Conservation (phyloP, 2,797 vertebrate species). For the Hafferia zeledoni region DNA sequence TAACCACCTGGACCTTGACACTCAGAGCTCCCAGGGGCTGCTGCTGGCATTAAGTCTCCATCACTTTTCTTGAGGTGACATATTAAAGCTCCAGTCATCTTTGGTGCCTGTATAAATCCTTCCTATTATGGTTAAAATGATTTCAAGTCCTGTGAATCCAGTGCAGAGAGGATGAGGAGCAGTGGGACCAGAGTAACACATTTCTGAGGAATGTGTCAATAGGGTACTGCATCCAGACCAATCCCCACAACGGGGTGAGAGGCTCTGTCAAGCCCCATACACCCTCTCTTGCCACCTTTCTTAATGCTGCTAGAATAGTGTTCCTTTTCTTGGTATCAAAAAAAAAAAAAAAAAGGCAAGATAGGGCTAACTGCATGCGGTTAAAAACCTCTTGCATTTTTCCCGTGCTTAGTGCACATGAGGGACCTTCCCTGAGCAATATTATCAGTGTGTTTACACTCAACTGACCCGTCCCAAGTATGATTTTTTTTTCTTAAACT, state of each 20-base stretch:
- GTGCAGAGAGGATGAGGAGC: background rate
- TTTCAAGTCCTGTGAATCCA: background rate
- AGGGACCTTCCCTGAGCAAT: conserved; percentile 15
- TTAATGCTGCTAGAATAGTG: background rate
- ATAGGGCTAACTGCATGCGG: background rate
- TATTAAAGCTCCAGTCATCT: background rate
- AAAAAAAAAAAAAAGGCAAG: background rate
- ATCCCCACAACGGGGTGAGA: background rate
- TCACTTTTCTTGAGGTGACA: background rate
- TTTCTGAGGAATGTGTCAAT: fast-evolving
- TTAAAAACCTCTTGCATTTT: conserved; percentile 32
- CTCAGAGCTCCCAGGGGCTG: background rate
- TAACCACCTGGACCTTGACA: background rate
- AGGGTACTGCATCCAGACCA: background rate
- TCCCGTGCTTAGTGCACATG: background rate
- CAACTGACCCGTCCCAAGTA: background rate
- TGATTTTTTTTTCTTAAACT: background rate
- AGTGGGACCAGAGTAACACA: background rate
- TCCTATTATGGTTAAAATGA: background rate
- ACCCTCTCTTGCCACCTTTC: background rate
- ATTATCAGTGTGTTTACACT: conserved; percentile 18
- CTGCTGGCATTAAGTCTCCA: background rate
- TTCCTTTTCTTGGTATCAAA: background rate
- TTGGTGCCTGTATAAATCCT: background rate
- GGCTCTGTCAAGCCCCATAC: background rate